These are phyloP conservation scores for Globicephala melas DNA, from an alignment of 2,113 vertebrate genomes.

Conservation along the genomic window DNA sequence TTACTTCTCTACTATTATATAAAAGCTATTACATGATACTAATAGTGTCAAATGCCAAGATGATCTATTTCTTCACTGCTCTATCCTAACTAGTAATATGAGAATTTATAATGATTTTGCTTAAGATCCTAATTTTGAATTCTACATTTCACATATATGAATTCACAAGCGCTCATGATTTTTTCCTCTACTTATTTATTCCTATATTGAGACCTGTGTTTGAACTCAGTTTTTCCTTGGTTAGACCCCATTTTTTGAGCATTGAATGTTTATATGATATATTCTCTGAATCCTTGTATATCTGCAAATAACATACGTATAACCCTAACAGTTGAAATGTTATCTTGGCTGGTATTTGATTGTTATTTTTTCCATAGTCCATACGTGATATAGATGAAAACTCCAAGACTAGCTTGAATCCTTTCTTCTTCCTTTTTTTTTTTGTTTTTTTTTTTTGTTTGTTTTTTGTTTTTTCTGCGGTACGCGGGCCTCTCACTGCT, in stretches of 20 bases:
- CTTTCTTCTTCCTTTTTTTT: not conserved
- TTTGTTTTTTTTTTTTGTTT: fast-evolving
- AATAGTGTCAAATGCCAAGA: not conserved
- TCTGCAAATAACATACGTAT: not conserved
- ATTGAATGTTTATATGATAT: not conserved
- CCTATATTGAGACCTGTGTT: not conserved
- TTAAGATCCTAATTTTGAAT: not conserved
- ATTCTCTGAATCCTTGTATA: not conserved
- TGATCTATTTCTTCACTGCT: not conserved
- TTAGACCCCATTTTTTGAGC: not conserved
- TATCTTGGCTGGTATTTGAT: not conserved
- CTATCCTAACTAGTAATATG: not conserved
- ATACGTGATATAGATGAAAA: not conserved
- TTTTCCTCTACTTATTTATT: not conserved
- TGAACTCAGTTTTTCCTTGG: not conserved
- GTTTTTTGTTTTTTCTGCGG: too few species aligned
- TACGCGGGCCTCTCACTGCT: too few species aligned
- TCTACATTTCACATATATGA: not conserved
- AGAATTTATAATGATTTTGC: not conserved
- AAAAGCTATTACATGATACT: not conserved
- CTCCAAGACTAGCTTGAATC: not conserved
- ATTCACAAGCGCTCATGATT: not conserved
- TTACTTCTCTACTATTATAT: not conserved
- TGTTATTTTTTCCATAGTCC: not conserved
- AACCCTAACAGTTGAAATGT: not conserved